Evolutionary conservation across 2,797 vertebrate genomes (phyloP).

Genomic region (Gallirallus australis): DNA sequence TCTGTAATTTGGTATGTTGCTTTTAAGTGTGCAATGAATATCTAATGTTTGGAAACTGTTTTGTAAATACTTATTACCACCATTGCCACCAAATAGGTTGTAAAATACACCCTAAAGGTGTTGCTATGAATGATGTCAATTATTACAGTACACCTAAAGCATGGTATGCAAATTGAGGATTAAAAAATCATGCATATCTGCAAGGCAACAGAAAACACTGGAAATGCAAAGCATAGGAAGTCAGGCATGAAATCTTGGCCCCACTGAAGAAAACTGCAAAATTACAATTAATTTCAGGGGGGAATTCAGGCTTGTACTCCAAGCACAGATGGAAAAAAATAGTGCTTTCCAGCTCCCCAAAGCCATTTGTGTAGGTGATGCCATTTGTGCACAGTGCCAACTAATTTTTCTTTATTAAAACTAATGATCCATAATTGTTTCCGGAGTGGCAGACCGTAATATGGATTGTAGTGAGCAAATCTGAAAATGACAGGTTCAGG

Average conservation of each 20-base stretch:
- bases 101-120: background rate
- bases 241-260: background rate
- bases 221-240: background rate
- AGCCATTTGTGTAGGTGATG: background rate
- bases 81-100: background rate
- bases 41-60: background rate
- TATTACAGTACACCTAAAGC: background rate
- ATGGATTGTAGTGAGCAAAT: background rate
- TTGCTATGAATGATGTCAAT: background rate
- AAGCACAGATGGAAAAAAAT: background rate
- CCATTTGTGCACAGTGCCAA: background rate
- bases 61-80: background rate
- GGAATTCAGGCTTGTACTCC: background rate
- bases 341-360: background rate
- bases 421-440: conserved; percentile 11
- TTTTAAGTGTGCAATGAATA: background rate
- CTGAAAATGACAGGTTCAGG: background rate
- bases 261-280: background rate
- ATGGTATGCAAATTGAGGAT: background rate
- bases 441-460: background rate
- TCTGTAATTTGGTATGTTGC: background rate
- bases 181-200: background rate
- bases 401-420: conserved; percentile 34
- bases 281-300: background rate
- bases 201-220: background rate